These are phyloP conservation scores for Allygus modestus DNA, from an alignment of 2,888 invertebrate genomes.

Conservation along the genomic window DNA sequence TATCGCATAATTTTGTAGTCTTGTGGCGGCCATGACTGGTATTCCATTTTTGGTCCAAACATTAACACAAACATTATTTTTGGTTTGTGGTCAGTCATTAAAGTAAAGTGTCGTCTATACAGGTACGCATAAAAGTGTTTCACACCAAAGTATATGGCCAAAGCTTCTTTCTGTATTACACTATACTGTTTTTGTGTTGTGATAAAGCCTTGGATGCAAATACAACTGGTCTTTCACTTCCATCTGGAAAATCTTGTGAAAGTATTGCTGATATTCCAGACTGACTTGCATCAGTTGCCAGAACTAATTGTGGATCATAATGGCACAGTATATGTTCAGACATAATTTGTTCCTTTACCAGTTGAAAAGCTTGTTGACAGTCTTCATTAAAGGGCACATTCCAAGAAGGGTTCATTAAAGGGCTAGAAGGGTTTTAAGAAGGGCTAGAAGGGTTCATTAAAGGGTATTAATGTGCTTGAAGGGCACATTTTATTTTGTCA, in stretches of 20 bases:
- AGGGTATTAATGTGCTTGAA: no score
- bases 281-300: conserved; percentile 38
- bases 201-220: neutral
- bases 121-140: neutral
- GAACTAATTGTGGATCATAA: conserved; percentile 41
- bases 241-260: neutral
- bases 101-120: neutral
- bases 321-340: neutral
- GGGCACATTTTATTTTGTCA: neutral
- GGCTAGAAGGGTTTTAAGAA: no score
- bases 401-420: no score
- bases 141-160: neutral
- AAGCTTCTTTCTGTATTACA: neutral
- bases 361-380: neutral
- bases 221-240: neutral
- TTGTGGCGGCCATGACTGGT: no score
- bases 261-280: neutral
- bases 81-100: neutral
- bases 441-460: no score
- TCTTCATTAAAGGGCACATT: neutral
- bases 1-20: no score
- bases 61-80: neutral
- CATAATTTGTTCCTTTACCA: neutral
- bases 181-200: neutral
- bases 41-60: neutral